Evolutionary conservation across 2,888 invertebrate species (phyloP), one percentile per base, ranked within the genome.

Genomic region (Caenorhabditis becei): DNA sequence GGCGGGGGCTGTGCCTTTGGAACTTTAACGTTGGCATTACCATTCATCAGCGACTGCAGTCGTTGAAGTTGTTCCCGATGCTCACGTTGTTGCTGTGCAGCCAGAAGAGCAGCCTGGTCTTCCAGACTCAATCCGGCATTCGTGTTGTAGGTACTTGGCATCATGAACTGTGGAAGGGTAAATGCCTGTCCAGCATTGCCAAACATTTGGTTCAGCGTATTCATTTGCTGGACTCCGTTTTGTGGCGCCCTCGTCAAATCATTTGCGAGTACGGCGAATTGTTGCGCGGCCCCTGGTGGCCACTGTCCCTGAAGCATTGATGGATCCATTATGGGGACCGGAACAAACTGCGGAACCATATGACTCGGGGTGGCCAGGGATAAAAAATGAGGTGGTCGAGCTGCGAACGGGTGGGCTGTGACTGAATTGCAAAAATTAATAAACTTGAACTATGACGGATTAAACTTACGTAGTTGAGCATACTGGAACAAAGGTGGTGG

Each of bases 311-410:
- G 82, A 53, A 77, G 67, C 70, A 77, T 63, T 37, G 83, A 75
- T 41, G 87, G 88, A 67, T 88, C 89, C 70, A 89, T 86, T 62
- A 90, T 81, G 24, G 89, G 86, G 37, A 89, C 87, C 47, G 89
- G 89, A 41, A 89, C 85, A 77, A 86, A 87, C 47, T 87, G 86
- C 47, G 86, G 88, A 78, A 82, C 69, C 54, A 79, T 66, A n/a
- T 72, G 82, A 61, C 63, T 63, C 77, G 56, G 75, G 65, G 82
- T 77, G 74, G 80, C 82, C 51, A 83, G 80, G 24, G 82, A 80
- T 63, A 85, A 61, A 54, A 82, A 81, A 70, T 78, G 85, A 5
- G 77, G 71, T n/a, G 77, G 82, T n/a, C 78, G 69, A 11, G 74
- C 16, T 18, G 74, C 65, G 35, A 81, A 75, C 24, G 75, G 75